Percentiles rank a stretch among this genome's conserved stretches.
Evolutionary conservation across 2,113 vertebrate genomes (phyloP).

Genomic region (Salvelinus sp.): DNA sequence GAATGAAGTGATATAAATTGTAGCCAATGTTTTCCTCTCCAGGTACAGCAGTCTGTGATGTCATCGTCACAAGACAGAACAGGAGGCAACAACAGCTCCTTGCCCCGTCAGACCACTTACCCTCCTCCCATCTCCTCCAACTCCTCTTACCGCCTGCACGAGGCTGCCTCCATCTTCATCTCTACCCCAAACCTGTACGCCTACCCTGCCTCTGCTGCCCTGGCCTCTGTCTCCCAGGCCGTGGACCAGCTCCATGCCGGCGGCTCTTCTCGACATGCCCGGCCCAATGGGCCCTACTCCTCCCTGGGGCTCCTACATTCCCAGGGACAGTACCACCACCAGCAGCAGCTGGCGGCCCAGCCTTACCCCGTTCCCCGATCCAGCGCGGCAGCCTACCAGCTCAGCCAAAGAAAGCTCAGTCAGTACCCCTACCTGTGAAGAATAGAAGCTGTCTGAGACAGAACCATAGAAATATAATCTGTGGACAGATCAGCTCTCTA

Average conservation of each 20-base stretch:
- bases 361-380: constrained; percentile 81
- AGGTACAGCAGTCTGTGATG: constrained; percentile 87
- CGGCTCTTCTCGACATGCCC: constrained; percentile 77
- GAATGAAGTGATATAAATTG: no score
- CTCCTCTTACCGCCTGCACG: constrained; percentile 86
- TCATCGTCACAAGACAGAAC: constrained; percentile 79
- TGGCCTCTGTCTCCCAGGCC: constrained; percentile 88
- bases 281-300: constrained; percentile 67
- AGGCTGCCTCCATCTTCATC: constrained; percentile 84
- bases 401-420: constrained; percentile 84
- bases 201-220: constrained; percentile 87
- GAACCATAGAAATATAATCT: no score
- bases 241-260: constrained; percentile 91
- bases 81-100: constrained; percentile 75
- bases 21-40: constrained; percentile 42
- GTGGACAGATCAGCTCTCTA: not conserved
- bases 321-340: constrained; percentile 84
- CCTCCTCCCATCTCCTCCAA: constrained; percentile 84
- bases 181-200: constrained; percentile 90
- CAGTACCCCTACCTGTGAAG: constrained; percentile 90
- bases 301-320: constrained; percentile 88
- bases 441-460: not conserved
- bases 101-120: constrained; percentile 86
- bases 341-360: constrained; percentile 52
- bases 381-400: constrained; percentile 81